These are phyloP conservation scores for Anabacerthia variegaticeps DNA, from an alignment of 2,797 vertebrate genomes.

Conservation along the genomic window DNA sequence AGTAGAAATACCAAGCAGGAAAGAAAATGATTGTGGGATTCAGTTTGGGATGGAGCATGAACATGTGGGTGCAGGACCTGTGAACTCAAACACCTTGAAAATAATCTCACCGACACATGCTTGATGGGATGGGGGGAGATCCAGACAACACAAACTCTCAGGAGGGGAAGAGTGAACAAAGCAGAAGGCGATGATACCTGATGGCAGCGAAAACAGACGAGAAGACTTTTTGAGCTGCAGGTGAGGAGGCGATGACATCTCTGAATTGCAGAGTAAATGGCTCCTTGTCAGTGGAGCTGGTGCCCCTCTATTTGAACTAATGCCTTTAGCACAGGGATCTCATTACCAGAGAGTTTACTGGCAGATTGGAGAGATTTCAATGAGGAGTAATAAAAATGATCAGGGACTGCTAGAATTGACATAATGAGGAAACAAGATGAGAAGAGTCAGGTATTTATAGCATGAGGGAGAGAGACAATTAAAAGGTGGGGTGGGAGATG, in stretches of 20 bases:
- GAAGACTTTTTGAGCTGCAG: background rate
- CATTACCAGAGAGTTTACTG: conserved; percentile 60
- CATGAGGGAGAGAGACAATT: conserved; percentile 59
- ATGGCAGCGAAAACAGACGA: background rate
- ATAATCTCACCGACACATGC: background rate
- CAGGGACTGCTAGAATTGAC: conserved; percentile 66
- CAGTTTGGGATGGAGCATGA: background rate
- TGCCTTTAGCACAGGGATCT: conserved; percentile 47
- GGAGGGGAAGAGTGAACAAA: background rate
- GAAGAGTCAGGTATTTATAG: conserved; percentile 63
- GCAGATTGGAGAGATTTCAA: conserved; percentile 57
- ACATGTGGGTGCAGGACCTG: background rate
- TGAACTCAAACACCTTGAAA: background rate
- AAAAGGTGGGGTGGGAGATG: conserved; percentile 55
- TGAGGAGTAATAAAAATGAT: conserved; percentile 66
- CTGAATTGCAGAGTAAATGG: conserved; percentile 2
- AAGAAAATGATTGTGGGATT: background rate
- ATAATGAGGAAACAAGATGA: conserved; percentile 68
- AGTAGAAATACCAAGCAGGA: background rate
- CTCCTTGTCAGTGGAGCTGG: background rate
- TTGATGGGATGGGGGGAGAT: background rate
- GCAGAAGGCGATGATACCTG: background rate
- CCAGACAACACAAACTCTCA: background rate
- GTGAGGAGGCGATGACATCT: background rate
- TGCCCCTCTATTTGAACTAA: conserved; percentile 8